Evolutionary conservation across 2,888 invertebrate species (phyloP).

Genomic region (Cryptus viduatorius): DNA sequence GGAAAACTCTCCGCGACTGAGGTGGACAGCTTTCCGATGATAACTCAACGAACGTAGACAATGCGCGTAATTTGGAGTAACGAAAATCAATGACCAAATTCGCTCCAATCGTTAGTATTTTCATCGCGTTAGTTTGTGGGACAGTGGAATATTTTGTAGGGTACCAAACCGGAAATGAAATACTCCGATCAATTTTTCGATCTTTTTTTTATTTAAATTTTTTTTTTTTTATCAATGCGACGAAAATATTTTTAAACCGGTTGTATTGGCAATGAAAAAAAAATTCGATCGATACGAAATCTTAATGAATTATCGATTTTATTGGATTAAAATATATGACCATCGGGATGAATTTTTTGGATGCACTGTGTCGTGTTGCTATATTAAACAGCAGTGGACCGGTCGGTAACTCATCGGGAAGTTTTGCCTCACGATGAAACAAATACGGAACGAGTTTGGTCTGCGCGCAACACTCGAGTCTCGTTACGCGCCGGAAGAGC

Average conservation of each 20-base stretch:
- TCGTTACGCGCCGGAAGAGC: conserved; percentile 67
- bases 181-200: background rate
- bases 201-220: background rate
- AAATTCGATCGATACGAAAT: no score
- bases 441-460: conserved; percentile 38
- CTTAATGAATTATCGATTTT: background rate
- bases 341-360: background rate
- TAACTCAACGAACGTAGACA: conserved; percentile 12
- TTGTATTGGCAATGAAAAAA: no score
- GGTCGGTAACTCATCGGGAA: background rate
- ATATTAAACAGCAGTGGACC: background rate
- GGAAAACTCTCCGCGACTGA: conserved; percentile 7
- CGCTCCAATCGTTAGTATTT: background rate
- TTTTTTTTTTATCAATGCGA: background rate
- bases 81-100: conserved; percentile 17
- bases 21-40: conserved; percentile 39
- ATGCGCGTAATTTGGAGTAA: conserved; percentile 20
- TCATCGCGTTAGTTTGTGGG: background rate
- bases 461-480: conserved; percentile 9
- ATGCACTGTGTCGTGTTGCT: background rate
- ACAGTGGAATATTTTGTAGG: background rate
- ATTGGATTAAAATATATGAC: background rate
- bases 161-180: background rate
- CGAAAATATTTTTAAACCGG: no score
- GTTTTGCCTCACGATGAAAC: conserved; percentile 38